phyloP scores from a whole-genome alignment of 2,888 invertebrate species.

The Caradrina kadenii region DNA sequence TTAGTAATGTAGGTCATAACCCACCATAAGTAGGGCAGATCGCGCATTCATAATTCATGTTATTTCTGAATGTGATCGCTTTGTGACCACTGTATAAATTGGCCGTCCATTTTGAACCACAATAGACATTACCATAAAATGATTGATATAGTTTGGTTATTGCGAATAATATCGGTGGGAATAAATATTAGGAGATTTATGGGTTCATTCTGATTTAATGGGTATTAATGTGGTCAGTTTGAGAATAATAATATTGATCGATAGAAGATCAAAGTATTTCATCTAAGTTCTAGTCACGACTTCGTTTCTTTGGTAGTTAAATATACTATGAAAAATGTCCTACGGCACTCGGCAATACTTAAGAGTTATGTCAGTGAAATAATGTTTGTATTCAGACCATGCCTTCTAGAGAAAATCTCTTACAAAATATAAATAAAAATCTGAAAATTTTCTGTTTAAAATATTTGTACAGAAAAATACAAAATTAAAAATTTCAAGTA shows the following conservation, averaged over 20 bases:
- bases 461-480: too few species aligned
- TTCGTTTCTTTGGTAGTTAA: too few species aligned
- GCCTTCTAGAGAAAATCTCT: too few species aligned
- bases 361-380: too few species aligned
- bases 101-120: conserved; percentile 51
- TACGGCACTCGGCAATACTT: too few species aligned
- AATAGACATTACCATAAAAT: conserved; percentile 54
- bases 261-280: too few species aligned
- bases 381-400: too few species aligned
- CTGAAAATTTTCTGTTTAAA: too few species aligned
- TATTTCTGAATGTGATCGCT: conserved; percentile 35
- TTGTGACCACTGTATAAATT: conserved; percentile 59
- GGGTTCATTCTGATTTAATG: background rate
- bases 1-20: background rate
- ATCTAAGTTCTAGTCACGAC: too few species aligned
- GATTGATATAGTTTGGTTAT: conserved; percentile 60
- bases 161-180: conserved; percentile 42
- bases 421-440: too few species aligned
- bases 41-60: conserved; percentile 39
- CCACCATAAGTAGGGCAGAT: conserved; percentile 38
- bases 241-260: background rate
- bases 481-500: too few species aligned
- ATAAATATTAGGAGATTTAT: background rate
- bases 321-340: too few species aligned
- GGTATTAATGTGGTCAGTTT: background rate